Base-by-base conservation (phyloP, 2,797 vertebrate species). In the Sebastes flavidus region DNA sequence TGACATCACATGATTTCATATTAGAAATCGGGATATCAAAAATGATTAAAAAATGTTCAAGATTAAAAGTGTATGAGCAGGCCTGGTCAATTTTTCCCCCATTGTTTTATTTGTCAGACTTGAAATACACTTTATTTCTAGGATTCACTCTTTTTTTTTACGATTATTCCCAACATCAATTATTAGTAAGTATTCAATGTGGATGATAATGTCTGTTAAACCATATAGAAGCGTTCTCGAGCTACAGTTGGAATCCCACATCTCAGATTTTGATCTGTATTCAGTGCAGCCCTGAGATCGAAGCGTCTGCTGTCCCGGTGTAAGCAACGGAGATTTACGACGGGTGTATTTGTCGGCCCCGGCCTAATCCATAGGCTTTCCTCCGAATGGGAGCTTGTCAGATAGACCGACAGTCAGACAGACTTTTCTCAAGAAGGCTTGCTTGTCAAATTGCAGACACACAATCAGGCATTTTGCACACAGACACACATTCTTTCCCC, bases 281-380 rank as follows among this genome's bases (percentile, higher is more conserved):
- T 91, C 89, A 72, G 30, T 3, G 68, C 72, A 9, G 72, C 42
- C 8, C 29, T 52, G 29, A 65, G 79, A 89, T 77, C 24, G 72
- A 86, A 84, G 76, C 59, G 5, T 75, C 69, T 1, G 32, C 77
- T 78, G 75, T 89, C 77, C 83, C 8, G 46, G 27, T 80, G 82
- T 88, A 78, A 84, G 88, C 80, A 84, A 82, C 59, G 1, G 81
- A 89, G 88, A 92, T 93, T 94, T 88, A 89, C 59, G 65, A 70
- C 20, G 25, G 73, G 79, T 88, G 88, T 89, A 83, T 88, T 78
- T 86, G 86, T 90, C 78, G 83, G 78, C 24, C 63, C 36, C 9
- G 76, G 69, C 75, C 76, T 91, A 89, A 90, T 92, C 91, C 89
- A 73, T 22, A 60, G 83, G 85, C 82, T 92, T 89, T 84, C 82